Percentiles rank a stretch among this genome's conserved stretches.
Evolutionary conservation across 2,113 vertebrate species (phyloP).

Genomic region (Rhizomys pruinosus): DNA sequence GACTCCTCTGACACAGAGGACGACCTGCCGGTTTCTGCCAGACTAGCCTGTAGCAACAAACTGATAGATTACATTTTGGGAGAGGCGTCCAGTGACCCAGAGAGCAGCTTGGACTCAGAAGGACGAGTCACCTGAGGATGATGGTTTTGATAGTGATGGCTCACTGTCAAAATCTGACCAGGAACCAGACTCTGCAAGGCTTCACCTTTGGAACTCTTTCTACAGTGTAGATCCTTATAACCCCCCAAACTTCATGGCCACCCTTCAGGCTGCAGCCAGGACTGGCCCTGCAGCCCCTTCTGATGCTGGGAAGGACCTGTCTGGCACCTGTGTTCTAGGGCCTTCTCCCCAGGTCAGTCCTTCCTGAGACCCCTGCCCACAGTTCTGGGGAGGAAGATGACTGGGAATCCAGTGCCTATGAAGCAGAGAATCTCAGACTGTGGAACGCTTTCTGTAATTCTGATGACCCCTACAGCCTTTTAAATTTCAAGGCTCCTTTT

Average conservation of each 20-base stretch:
- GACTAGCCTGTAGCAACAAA: constrained; percentile 90
- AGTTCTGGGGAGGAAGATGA: constrained; percentile 84
- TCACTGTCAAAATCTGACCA: constrained; percentile 86
- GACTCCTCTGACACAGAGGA: constrained; percentile 61
- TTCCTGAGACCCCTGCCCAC: constrained; percentile 65
- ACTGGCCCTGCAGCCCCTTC: not conserved
- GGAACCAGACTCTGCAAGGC: constrained; percentile 82
- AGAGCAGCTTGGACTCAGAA: constrained; percentile 78
- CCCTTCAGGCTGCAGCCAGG: constrained; percentile 83
- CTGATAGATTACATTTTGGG: constrained; percentile 96
- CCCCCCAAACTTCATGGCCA: constrained; percentile 93
- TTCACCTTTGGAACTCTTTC: constrained; percentile 91
- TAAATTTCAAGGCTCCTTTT: constrained; percentile 93
- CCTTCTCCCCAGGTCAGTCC: constrained; percentile 67
- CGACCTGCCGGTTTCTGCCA: fast-evolving
- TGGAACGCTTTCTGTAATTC: constrained; percentile 92
- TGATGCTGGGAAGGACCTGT: not conserved
- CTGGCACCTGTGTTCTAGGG: constrained; percentile 50
- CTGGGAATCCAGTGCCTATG: constrained; percentile 88
- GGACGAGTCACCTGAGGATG: constrained; percentile 85
- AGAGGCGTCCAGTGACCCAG: constrained; percentile 88
- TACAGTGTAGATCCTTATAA: constrained; percentile 92
- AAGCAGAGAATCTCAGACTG: constrained; percentile 89
- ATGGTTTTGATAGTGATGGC: constrained; percentile 93
- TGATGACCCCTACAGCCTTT: constrained; percentile 93